Evolutionary conservation across 2,888 invertebrate genomes (phyloP).

Genomic region (Leptopilina myrica): DNA sequence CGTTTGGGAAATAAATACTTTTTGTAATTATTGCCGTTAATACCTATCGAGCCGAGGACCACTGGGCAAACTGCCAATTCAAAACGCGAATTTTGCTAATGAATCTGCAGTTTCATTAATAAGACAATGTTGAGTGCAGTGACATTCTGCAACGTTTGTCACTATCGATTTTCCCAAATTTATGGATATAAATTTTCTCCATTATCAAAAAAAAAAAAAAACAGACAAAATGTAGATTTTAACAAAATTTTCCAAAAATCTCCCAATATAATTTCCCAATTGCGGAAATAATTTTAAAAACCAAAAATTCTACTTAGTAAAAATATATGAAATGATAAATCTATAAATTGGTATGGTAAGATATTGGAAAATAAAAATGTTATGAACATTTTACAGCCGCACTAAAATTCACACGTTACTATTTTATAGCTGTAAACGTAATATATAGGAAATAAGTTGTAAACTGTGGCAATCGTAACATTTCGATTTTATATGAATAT

Average conservation of each 20-base stretch:
- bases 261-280: too few relatives aligned
- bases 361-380: conserved; percentile 9
- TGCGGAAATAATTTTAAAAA: too few relatives aligned
- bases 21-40: conserved; percentile 4
- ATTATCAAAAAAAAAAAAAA: too few relatives aligned
- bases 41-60: neutral
- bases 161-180: neutral
- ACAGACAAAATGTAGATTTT: neutral
- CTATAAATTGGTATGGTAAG: conserved; percentile 3
- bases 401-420: conserved; percentile 5
- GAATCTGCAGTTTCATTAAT: conserved; percentile 16
- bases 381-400: neutral
- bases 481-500: neutral
- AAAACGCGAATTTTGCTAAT: neutral
- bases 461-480: conserved; percentile 9
- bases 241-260: too few relatives aligned
- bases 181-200: too few relatives aligned
- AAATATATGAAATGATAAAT: neutral
- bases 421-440: neutral
- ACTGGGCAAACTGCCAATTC: neutral
- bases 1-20: neutral
- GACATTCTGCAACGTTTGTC: neutral
- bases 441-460: conserved; percentile 4
- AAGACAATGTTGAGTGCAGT: conserved; percentile 3
- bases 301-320: neutral